A percentile compares a stretch with the other conserved stretches of the same genome.
Evolutionary conservation across 2,888 invertebrate species (phyloP).

Genomic region (Hirtodrosophila cameraria): DNA sequence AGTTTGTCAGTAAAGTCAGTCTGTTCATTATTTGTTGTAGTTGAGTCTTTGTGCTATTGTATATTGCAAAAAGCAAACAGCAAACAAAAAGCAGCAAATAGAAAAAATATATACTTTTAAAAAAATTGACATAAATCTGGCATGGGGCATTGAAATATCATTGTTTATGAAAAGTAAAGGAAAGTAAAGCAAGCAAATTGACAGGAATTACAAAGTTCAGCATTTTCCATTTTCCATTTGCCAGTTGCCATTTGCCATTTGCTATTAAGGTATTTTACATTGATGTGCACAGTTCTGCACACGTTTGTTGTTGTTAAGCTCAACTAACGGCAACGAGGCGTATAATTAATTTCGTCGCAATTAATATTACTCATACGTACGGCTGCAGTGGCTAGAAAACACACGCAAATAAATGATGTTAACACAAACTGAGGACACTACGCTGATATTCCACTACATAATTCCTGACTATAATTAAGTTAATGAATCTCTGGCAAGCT

Average conservation of each 20-base stretch:
- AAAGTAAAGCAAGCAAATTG: no score
- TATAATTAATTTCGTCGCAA: constrained; percentile 72
- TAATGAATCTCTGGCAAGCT: constrained; percentile 41
- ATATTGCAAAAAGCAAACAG: no score
- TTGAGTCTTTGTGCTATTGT: no score
- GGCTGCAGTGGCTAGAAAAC: background rate
- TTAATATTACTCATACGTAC: constrained; percentile 60
- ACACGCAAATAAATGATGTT: constrained; percentile 30
- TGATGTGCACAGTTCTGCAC: constrained; percentile 13
- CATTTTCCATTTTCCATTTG: background rate
- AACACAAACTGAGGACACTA: constrained; percentile 21
- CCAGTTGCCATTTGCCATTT: constrained; percentile 9
- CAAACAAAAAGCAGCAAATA: no score
- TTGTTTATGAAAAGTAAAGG: constrained; percentile 13
- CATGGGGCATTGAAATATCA: constrained; percentile 7
- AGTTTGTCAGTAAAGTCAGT: no score
- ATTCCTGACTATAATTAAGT: constrained; percentile 40
- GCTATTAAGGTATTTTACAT: constrained; percentile 1
- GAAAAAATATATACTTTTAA: no score
- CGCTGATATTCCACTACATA: background rate
- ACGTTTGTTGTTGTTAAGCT: constrained; percentile 23
- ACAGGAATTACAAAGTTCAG: constrained; percentile 8
- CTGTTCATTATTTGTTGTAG: no score
- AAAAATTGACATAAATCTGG: constrained; percentile 17
- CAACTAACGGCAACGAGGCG: constrained; percentile 49